Evolutionary conservation across 2,797 vertebrate species (phyloP), one percentile per base, ranked within the genome.

Genomic region (Rhabdomys pumilio): DNA sequence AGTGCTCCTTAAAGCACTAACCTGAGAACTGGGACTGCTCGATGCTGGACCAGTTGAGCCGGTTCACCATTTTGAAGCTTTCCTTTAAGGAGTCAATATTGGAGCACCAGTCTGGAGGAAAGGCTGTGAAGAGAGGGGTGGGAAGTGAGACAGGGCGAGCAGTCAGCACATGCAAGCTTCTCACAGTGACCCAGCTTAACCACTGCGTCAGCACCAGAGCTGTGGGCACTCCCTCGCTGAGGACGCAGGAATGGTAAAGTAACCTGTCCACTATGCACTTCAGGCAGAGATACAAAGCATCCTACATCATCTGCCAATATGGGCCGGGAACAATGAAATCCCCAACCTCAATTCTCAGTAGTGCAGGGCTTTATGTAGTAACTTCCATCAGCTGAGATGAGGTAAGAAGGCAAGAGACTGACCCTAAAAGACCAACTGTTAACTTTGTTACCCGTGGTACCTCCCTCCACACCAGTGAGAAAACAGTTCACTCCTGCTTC

Each of bases 21-120:
- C 99, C 99, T 99, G 99, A 99, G 98, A 99, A 99, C 92, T 99
- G 98, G 67, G 99, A 99, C 98, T 99, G 99, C 97, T 99, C 99
- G 89, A 99, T 99, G 98, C 99, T 99, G 85, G 99, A 99, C 99
- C 99, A 99, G 98, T 99, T 99, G 97, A 99, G 99, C 96, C 98
- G 99, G 98, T 99, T 99, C 97, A 99, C 99, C 96, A 99, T 99
- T 98, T 99, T 99, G 98, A 99, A 99, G 97, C 99, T 99, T 98
- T 99, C 99, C 98, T 99, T 99, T 97, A 99, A 98, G 93, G 99
- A 99, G 98, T 99, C 99, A 7, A 99, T 99, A 96, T 98, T 99
- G 97, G 99, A 99, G 99, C 99, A 99, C 99, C 99, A 99, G 98
- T 99, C 99, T 63, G 99, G 97, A 73, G 99, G 99, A 97, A 99